These are phyloP conservation scores for Mythimna pallens DNA, from an alignment of 2,888 invertebrate genomes.

Conservation along the genomic window DNA sequence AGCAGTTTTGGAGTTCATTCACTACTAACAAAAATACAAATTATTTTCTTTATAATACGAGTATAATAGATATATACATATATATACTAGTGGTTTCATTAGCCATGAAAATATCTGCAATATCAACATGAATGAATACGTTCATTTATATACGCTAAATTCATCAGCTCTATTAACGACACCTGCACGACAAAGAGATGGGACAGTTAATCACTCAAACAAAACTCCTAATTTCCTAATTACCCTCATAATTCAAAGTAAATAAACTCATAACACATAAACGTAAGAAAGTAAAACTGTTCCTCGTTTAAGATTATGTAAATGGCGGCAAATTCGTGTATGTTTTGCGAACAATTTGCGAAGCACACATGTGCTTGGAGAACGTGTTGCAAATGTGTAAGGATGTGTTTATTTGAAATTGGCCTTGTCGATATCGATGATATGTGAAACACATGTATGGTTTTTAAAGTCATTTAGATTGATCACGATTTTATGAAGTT, in stretches of 20 bases:
- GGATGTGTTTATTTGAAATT: conserved; percentile 26
- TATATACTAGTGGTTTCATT: too few relatives aligned
- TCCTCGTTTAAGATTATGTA: conserved; percentile 67
- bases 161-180: conserved; percentile 9
- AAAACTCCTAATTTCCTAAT: conserved; percentile 53
- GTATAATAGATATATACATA: too few relatives aligned
- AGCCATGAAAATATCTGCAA: too few relatives aligned
- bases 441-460: too few relatives aligned
- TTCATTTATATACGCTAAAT: neutral
- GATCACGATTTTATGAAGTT: too few relatives aligned
- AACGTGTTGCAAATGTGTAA: conserved; percentile 63
- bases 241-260: conserved; percentile 48
- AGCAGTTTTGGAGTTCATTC: too few relatives aligned
- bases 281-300: conserved; percentile 59
- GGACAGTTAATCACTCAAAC: conserved; percentile 28
- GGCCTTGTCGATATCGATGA: conserved; percentile 32
- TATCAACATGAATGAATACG: neutral
- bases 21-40: too few relatives aligned
- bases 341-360: conserved; percentile 71
- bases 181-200: conserved; percentile 10
- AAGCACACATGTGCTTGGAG: conserved; percentile 66
- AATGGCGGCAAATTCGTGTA: conserved; percentile 66
- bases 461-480: too few relatives aligned
- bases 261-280: conserved; percentile 41
- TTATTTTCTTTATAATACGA: too few relatives aligned